Percentiles rank a stretch among this genome's conserved stretches.
phyloP scores from a whole-genome alignment of 2,888 invertebrate genomes.

The Eristalis arbustorum region DNA sequence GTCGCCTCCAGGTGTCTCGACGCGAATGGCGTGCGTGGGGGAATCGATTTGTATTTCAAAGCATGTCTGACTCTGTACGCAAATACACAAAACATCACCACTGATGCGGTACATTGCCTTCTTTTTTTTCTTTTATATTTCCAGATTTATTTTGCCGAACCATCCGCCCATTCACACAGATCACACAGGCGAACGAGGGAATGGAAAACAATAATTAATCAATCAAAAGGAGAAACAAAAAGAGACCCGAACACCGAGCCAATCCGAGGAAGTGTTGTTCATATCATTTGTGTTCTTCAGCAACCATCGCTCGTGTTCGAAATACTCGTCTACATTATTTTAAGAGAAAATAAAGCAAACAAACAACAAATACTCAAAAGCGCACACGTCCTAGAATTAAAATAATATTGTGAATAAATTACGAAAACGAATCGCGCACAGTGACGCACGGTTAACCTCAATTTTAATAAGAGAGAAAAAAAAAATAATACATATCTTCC shows the following conservation, averaged over 20 bases:
- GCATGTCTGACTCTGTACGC: neutral
- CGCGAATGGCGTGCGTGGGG: neutral
- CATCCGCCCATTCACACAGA: conserved; percentile 22
- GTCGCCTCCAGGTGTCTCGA: neutral
- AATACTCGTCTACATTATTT: conserved; percentile 28
- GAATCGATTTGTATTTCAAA: conserved; percentile 41
- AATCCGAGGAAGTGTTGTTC: conserved; percentile 29
- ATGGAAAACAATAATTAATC: conserved; percentile 61
- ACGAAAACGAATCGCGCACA: conserved; percentile 22
- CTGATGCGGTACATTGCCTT: conserved; percentile 15
- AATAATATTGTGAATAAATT: conserved; percentile 32
- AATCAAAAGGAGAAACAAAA: conserved; percentile 28
- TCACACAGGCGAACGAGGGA: conserved; percentile 8
- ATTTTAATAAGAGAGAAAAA: neutral
- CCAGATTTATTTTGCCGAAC: conserved; percentile 58
- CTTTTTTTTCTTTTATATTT: conserved; percentile 32
- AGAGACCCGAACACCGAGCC: conserved; percentile 13
- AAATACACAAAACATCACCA: conserved; percentile 16
- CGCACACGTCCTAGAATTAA: conserved; percentile 18
- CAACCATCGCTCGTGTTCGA: conserved; percentile 53
- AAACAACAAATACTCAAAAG: conserved; percentile 8
- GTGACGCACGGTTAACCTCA: neutral
- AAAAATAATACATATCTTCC: neutral
- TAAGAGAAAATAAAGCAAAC: neutral
- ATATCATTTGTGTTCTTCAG: conserved; percentile 35